Conservation (phyloP, 2,888 invertebrate genomes). For the Pyrrhia umbra region DNA sequence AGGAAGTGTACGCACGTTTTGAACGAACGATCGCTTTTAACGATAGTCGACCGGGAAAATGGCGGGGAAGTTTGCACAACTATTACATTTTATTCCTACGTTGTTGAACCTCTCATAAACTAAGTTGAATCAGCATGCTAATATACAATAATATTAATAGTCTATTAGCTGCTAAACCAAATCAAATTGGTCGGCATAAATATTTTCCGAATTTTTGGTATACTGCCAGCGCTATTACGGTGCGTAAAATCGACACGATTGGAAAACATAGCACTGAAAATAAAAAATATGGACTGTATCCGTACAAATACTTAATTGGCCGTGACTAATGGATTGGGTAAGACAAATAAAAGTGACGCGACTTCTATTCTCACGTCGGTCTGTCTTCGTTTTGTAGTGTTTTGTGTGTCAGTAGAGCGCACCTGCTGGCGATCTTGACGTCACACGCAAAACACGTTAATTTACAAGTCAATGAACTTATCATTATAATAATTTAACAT, state of each 20-base stretch:
- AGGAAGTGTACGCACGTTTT: slow-evolving; percentile 17
- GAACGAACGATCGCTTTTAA: slow-evolving; percentile 8
- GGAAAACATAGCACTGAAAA: slow-evolving; percentile 39
- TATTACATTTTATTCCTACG: slow-evolving; percentile 5
- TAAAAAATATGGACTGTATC: slow-evolving; percentile 45
- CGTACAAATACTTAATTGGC: slow-evolving; percentile 60
- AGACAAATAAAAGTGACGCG: slow-evolving; percentile 69
- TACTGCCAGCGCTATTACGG: slow-evolving; percentile 46
- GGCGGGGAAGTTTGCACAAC: slow-evolving; percentile 4
- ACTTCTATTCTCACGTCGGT: slow-evolving; percentile 61
- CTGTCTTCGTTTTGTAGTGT: slow-evolving; percentile 65
- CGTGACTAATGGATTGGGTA: slow-evolving; percentile 67
- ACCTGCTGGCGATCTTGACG: slow-evolving; percentile 67
- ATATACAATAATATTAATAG: slow-evolving; percentile 5
- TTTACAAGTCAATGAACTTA: slow-evolving; percentile 44
- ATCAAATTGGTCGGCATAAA: slow-evolving; percentile 25
- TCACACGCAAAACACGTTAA: slow-evolving; percentile 45
- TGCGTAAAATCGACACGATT: slow-evolving; percentile 48
- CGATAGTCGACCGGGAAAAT: background rate
- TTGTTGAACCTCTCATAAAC: background rate
- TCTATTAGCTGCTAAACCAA: slow-evolving; percentile 31
- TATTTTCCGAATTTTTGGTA: slow-evolving; percentile 50
- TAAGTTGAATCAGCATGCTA: background rate
- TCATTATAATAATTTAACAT: slow-evolving; percentile 4
- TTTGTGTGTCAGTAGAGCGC: slow-evolving; percentile 73